Conservation (phyloP, 1,140 invertebrate species). For the Anoplophora glabripennis region DNA sequence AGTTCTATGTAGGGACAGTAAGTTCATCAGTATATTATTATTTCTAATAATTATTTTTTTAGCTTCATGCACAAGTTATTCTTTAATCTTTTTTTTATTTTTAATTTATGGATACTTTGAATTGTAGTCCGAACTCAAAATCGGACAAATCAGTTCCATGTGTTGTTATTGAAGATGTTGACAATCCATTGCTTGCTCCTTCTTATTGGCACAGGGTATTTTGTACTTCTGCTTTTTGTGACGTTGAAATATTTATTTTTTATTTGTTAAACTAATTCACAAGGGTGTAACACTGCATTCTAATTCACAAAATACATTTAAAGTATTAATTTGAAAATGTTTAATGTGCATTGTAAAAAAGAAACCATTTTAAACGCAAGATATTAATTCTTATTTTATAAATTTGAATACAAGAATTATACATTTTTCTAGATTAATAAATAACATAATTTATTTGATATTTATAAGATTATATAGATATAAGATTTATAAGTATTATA, state of each 20-base stretch:
- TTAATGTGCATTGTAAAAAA: no score
- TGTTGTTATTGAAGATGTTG: conserved; percentile 51
- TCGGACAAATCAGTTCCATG: conserved; percentile 40
- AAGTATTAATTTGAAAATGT: no score
- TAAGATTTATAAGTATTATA: no score
- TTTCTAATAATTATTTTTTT: conserved; percentile 6
- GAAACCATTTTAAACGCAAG: not conserved
- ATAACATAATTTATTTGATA: no score
- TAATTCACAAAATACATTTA: no score
- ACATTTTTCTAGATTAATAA: no score
- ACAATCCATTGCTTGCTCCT: conserved; percentile 42
- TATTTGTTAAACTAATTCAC: no score
- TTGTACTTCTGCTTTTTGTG: conserved; percentile 20
- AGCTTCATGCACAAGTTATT: not conserved
- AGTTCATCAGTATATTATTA: conserved; percentile 30
- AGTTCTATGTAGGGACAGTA: conserved; percentile 58
- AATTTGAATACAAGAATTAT: no score
- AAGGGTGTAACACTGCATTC: no score
- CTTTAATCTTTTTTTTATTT: conserved; percentile 4
- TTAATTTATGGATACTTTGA: conserved; percentile 7
- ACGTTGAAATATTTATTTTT: no score
- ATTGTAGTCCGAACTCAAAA: conserved; percentile 1
- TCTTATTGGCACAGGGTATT: conserved; percentile 37
- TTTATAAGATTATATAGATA: no score
- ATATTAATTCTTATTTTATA: no score